phyloP scores from a whole-genome alignment of 53 echinoderm and acorn worm genomes.

The Paracentrotus lividus region DNA sequence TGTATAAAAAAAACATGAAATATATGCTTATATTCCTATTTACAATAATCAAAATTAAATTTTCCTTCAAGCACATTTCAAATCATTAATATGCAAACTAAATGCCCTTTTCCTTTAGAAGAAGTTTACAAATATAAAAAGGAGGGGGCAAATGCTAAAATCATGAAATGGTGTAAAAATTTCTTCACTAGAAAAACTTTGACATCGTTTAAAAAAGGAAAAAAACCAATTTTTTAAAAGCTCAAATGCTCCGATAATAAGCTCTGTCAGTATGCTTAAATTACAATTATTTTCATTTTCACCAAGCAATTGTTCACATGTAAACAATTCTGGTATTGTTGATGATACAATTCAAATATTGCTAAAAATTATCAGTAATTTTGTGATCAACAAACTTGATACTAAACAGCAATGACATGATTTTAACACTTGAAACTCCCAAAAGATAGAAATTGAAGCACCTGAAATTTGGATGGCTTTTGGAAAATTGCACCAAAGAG shows the following conservation, averaged over 20 bases:
- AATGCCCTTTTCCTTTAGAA: too few species aligned
- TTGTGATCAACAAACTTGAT: not conserved
- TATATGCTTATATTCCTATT: too few species aligned
- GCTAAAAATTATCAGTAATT: not conserved
- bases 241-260: not conserved
- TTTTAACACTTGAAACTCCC: not conserved
- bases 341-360: too few species aligned
- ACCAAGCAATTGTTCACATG: too few species aligned
- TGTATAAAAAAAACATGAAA: too few species aligned
- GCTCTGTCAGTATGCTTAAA: not conserved
- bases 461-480: not conserved
- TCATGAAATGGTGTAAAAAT: not conserved
- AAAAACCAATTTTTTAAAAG: not conserved
- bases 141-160: not conserved
- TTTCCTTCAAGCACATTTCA: too few species aligned
- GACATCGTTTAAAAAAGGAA: not conserved
- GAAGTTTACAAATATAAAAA: too few species aligned
- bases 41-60: too few species aligned
- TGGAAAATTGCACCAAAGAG: not conserved
- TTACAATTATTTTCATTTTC: not conserved
- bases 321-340: too few species aligned
- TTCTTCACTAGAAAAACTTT: not conserved
- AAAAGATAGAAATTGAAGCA: not conserved
- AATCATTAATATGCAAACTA: too few species aligned
- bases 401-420: not conserved